phyloP scores from a whole-genome alignment of 1,140 invertebrate species.

The Homalodisca vitripennis region DNA sequence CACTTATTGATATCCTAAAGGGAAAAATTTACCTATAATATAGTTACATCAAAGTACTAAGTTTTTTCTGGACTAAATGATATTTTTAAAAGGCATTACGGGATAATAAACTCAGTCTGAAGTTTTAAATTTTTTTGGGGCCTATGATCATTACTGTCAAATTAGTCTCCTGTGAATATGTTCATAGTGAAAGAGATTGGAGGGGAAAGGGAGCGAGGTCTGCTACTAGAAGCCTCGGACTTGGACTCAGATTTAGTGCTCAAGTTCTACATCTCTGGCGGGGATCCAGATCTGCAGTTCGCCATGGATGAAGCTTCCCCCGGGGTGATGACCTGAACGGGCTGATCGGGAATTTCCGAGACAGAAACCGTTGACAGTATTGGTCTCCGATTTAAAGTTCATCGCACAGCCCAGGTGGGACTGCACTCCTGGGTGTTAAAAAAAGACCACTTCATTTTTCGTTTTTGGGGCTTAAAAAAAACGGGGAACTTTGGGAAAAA shows the following conservation, averaged over 20 bases:
- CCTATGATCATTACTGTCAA: too few relatives aligned
- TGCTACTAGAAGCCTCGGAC: not conserved
- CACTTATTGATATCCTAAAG: too few relatives aligned
- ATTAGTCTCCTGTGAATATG: too few relatives aligned
- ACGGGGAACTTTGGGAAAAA: too few relatives aligned
- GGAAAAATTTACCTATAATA: too few relatives aligned
- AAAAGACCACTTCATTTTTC: too few relatives aligned
- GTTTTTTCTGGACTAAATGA: too few relatives aligned
- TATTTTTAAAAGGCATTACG: too few relatives aligned
- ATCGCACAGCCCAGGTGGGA: slow-evolving; percentile 69
- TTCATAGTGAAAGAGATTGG: not conserved
- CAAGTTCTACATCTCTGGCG: slow-evolving; percentile 70
- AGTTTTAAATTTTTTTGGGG: too few relatives aligned
- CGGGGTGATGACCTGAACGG: slow-evolving; percentile 78
- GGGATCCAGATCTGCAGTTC: slow-evolving; percentile 75
- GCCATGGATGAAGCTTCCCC: slow-evolving; percentile 57
- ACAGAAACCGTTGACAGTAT: slow-evolving; percentile 66
- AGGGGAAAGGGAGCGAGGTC: slow-evolving; percentile 11
- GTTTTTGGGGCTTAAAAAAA: too few relatives aligned
- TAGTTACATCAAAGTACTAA: too few relatives aligned
- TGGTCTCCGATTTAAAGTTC: slow-evolving; percentile 83
- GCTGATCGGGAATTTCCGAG: slow-evolving; percentile 69
- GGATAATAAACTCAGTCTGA: too few relatives aligned
- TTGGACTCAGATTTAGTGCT: not conserved
- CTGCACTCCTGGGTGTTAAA: slow-evolving; percentile 75